Evolutionary conservation across 2,888 invertebrate species (phyloP), one percentile per base, ranked within the genome.

Genomic region (Eilema sororculum): DNA sequence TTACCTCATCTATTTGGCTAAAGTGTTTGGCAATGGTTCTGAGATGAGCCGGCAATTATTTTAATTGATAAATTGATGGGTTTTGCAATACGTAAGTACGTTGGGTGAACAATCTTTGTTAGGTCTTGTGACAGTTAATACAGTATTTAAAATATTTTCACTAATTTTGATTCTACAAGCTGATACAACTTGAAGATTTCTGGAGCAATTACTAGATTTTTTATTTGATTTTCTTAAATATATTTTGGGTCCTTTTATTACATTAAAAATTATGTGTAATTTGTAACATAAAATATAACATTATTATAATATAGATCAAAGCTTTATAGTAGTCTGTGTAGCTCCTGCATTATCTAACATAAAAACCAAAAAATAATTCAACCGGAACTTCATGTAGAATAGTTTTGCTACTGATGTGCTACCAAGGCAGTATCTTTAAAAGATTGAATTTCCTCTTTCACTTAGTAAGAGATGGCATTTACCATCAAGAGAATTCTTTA

Each of bases 21-120:
- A 78, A 76, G 64, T 71, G 76, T 86, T 86, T 86, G 85, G 86
- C 85, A 87, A 85, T 85, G 69, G 62, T 70, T 77, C 71, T 77
- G 63, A 64, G 60, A 66, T 57, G 59, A 71, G 46, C 73, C 65
- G 70, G 46, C 74, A 77, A 78, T 77, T 74, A 77, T 77, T 79
- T 74, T 77, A 77, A 76, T 73, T 69, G 62, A 25, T 71, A 60
- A 76, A 77, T 82, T 77, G 69, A 76, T 80, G 65, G 65, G 67
- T 73, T 80, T 74, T 65, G 65, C 41, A 77, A 73, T 57, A 52
- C 8, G n/a, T n/a, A 20, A 33, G 20, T 22, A 20, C 52, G 6
- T 65, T 65, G 52, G 13, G 16, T 56, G 33, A 37, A 65, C 24
- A 20, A 37, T 57, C 9, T 57, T 22, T 65, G 30, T 37, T 3